Conservation (phyloP, 2,797 vertebrate species). For the Naso thynnoides region DNA sequence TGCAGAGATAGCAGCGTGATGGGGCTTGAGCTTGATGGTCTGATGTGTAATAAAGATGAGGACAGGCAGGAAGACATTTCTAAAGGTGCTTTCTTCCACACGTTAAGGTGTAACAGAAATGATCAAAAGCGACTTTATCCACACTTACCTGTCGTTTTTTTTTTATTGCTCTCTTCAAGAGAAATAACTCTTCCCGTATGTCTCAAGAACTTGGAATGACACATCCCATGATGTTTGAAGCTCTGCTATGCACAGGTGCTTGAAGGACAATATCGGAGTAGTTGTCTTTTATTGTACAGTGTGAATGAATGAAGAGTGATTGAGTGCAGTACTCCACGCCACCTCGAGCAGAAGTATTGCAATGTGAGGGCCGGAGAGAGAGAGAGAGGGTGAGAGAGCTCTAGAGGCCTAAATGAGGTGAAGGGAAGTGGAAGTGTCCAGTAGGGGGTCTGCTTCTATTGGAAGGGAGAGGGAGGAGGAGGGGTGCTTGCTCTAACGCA, state of each 20-base stretch:
- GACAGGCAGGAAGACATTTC: conserved; percentile 16
- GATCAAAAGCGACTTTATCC: conserved; percentile 32
- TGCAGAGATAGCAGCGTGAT: conserved; percentile 1
- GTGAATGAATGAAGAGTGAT: conserved; percentile 83
- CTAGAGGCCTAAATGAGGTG: conserved; percentile 77
- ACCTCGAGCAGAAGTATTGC: conserved; percentile 78
- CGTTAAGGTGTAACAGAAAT: conserved; percentile 28
- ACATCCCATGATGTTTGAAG: conserved; percentile 52
- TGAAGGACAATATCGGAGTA: conserved; percentile 71
- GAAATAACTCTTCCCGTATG: conserved; percentile 54
- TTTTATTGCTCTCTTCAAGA: conserved; percentile 21
- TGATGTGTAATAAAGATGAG: conserved; percentile 37
- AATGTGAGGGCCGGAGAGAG: conserved; percentile 74
- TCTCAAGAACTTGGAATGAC: conserved; percentile 55
- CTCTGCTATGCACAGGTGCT: conserved; percentile 73
- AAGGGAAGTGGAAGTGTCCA: conserved; percentile 83
- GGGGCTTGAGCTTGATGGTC: conserved; percentile 31
- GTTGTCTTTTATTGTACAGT: conserved; percentile 78
- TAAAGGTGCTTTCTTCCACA: conserved; percentile 24
- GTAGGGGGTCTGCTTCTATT: conserved; percentile 82
- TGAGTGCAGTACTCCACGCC: conserved; percentile 80
- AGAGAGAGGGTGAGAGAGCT: conserved; percentile 64
- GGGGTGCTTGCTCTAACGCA: conserved; percentile 65
- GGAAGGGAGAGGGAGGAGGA: conserved; percentile 60
- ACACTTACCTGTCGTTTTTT: conserved; percentile 24